A percentile compares a stretch with the other conserved stretches of the same genome.
phyloP scores from a whole-genome alignment of 2,797 vertebrate genomes.

The Cercopithecus neglectus region DNA sequence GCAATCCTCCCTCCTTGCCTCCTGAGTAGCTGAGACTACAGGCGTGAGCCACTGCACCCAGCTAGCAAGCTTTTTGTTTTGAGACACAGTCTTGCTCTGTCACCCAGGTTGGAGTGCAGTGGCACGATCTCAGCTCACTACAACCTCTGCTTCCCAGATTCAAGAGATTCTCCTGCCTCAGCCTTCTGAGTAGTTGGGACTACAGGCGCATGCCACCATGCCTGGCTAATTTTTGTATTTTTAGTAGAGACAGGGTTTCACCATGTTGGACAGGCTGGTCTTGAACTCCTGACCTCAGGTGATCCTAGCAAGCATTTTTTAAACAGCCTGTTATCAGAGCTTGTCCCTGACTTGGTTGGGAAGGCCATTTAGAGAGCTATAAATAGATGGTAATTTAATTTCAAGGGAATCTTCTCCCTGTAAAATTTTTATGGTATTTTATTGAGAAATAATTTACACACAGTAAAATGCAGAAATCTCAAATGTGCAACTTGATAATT shows the following conservation, averaged over 20 bases:
- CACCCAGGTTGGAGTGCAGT: background rate
- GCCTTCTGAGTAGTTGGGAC: background rate
- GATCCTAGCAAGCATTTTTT: background rate
- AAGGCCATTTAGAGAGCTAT: slow-evolving; percentile 1
- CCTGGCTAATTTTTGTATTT: background rate
- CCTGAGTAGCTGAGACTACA: background rate
- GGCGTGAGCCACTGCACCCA: background rate
- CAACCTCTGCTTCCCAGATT: background rate
- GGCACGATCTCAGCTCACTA: background rate
- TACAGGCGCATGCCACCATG: background rate
- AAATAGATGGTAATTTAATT: slow-evolving; percentile 45
- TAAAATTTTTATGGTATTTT: slow-evolving; percentile 24
- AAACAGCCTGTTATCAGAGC: background rate
- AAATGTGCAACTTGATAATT: slow-evolving; percentile 22
- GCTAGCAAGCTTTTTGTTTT: background rate
- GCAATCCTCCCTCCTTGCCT: background rate
- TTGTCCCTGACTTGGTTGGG: background rate
- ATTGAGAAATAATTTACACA: slow-evolving; percentile 45
- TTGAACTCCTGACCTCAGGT: background rate
- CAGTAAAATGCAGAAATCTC: slow-evolving; percentile 28
- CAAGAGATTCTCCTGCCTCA: background rate
- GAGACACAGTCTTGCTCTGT: background rate
- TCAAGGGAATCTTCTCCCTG: slow-evolving; percentile 33
- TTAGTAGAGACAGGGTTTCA: background rate
- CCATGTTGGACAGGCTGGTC: background rate